A percentile compares a stretch with the other conserved stretches of the same genome.
phyloP scores from a whole-genome alignment of 2,888 invertebrate species.

The Eudemis profundana region DNA sequence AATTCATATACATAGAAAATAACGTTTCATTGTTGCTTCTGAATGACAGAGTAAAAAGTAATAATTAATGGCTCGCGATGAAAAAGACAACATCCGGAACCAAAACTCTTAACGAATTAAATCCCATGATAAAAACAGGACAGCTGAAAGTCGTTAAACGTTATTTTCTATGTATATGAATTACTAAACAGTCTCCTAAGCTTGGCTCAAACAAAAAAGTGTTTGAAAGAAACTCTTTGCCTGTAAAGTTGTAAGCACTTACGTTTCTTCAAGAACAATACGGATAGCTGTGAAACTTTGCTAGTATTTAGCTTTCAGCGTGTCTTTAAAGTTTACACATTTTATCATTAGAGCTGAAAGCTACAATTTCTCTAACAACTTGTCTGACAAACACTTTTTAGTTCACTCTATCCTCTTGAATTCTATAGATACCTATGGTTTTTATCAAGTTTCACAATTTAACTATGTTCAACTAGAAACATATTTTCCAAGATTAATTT shows the following conservation, averaged over 20 bases:
- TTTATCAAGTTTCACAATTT: not conserved
- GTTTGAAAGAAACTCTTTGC: conserved; percentile 2
- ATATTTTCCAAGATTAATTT: too few species aligned
- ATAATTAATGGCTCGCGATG: not conserved
- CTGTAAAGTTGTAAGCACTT: conserved; percentile 27
- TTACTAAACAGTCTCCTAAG: conserved; percentile 33
- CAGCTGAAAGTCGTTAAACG: conserved; percentile 24
- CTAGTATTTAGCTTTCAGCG: conserved; percentile 28
- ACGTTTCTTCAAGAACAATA: conserved; percentile 23
- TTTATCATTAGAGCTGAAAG: conserved; percentile 1
- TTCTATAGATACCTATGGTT: not conserved
- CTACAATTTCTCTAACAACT: conserved; percentile 10
- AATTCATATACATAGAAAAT: not conserved
- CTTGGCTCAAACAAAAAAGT: conserved; percentile 29
- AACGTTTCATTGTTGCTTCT: not conserved
- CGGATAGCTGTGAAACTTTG: conserved; percentile 10
- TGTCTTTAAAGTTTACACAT: conserved; percentile 18
- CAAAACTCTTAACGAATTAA: conserved; percentile 15
- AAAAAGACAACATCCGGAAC: not conserved
- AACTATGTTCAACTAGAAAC: too few species aligned
- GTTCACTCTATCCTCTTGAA: not conserved
- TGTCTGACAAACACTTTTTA: conserved; percentile 7
- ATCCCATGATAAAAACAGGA: conserved; percentile 11
- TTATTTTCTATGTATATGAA: conserved; percentile 31
- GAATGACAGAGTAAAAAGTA: not conserved